phyloP scores from a whole-genome alignment of 2,113 vertebrate species.

The Lycaon pictus region DNA sequence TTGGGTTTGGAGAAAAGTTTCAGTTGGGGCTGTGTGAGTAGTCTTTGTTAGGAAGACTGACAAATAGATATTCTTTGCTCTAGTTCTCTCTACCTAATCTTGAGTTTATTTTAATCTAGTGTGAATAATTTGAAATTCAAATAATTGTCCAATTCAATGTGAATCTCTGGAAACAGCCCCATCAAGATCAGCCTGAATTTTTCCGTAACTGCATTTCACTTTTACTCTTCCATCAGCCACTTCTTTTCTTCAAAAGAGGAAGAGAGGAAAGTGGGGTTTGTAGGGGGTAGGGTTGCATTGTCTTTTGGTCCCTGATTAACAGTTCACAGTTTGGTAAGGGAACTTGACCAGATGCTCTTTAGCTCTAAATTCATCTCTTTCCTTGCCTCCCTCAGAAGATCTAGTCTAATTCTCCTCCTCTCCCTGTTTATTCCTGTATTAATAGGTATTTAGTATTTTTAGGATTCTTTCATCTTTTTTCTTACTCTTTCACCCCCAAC shows the following conservation, averaged over 20 bases:
- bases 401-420: not conserved
- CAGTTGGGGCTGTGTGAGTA: not conserved
- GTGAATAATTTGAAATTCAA: not conserved
- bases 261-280: not conserved
- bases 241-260: not conserved
- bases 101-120: not conserved
- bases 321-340: not conserved
- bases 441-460: not conserved
- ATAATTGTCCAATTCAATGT: not conserved
- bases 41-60: not conserved
- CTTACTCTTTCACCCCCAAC: not conserved
- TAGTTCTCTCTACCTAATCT: not conserved
- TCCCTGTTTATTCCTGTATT: not conserved
- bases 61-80: not conserved
- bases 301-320: not conserved
- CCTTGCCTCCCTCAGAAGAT: not conserved
- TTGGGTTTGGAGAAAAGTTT: not conserved
- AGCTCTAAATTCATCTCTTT: not conserved
- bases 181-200: not conserved
- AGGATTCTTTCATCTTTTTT: not conserved
- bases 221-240: not conserved
- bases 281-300: not conserved
- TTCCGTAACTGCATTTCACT: not conserved
- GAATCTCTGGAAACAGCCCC: not conserved
- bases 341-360: not conserved